Conservation (phyloP, 2,797 vertebrate genomes). For the Allobates femoralis region DNA sequence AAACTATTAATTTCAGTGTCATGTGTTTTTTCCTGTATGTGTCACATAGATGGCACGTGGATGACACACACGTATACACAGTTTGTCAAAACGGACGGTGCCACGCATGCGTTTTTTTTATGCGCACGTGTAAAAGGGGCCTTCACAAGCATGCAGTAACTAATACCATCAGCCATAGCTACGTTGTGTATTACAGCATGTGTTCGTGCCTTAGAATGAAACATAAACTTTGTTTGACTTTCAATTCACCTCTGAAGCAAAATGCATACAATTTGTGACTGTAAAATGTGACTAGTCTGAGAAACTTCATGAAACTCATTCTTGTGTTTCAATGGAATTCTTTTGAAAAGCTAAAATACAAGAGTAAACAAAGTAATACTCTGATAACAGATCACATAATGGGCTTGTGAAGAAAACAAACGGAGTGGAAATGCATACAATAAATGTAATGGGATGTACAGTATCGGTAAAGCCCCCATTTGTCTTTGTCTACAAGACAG, state of each 20-base stretch:
- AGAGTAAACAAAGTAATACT: not conserved
- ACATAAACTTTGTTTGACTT: not conserved
- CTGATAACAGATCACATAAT: conserved; percentile 10
- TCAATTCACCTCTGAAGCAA: conserved; percentile 12
- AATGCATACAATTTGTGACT: not conserved
- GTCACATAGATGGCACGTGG: too few species aligned
- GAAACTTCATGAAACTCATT: not conserved
- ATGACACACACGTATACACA: too few species aligned
- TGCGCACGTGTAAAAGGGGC: too few species aligned
- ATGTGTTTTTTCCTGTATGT: too few species aligned
- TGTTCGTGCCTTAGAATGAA: not conserved
- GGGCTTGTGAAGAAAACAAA: not conserved
- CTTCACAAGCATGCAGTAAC: not conserved
- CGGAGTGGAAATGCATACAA: conserved; percentile 22
- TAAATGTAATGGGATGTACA: conserved; percentile 29
- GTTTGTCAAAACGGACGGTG: too few species aligned
- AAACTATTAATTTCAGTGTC: too few species aligned
- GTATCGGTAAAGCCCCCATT: conserved; percentile 6
- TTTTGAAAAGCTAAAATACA: conserved; percentile 25
- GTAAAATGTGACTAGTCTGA: not conserved
- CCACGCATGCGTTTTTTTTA: too few species aligned
- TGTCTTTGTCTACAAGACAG: conserved; percentile 13
- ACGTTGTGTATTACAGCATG: not conserved
- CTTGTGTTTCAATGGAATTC: not conserved
- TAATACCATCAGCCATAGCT: not conserved